Evolutionary conservation across 2,888 invertebrate genomes (phyloP).

Genomic region (Zelleria hepariella): DNA sequence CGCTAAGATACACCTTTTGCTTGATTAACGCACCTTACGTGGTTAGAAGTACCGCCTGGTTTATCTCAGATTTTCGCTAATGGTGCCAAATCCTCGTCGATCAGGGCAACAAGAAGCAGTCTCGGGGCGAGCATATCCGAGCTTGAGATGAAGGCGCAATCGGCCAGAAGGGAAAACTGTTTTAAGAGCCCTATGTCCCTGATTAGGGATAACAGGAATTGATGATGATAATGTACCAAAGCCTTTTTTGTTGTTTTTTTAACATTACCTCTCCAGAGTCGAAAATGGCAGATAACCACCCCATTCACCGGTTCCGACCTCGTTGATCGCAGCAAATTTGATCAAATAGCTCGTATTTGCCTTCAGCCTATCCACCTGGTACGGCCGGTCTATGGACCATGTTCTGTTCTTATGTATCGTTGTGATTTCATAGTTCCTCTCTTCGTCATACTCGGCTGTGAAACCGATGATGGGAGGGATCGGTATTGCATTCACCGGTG

Average conservation of each 20-base stretch:
- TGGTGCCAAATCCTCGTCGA: too few relatives aligned
- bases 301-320: slow-evolving; percentile 43
- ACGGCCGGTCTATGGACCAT: slow-evolving; percentile 43
- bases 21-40: too few relatives aligned
- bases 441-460: slow-evolving; percentile 46
- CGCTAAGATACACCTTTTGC: too few relatives aligned
- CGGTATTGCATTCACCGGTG: slow-evolving; percentile 25
- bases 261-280: slow-evolving; percentile 50
- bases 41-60: too few relatives aligned
- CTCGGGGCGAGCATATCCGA: too few relatives aligned
- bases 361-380: slow-evolving; percentile 39
- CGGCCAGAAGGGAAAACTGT: too few relatives aligned
- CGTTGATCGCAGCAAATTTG: slow-evolving; percentile 49
- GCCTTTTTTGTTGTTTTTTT: background rate
- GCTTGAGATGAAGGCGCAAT: too few relatives aligned
- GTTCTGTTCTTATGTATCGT: slow-evolving; percentile 49
- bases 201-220: too few relatives aligned
- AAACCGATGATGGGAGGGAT: slow-evolving; percentile 38
- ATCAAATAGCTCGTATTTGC: slow-evolving; percentile 42
- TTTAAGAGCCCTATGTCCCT: too few relatives aligned
- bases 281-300: slow-evolving; percentile 19
- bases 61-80: too few relatives aligned
- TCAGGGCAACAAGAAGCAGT: too few relatives aligned
- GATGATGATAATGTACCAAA: background rate
- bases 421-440: slow-evolving; percentile 37